phyloP scores from a whole-genome alignment of 2,797 vertebrate species.

The Cyprinodon diabolis region DNA sequence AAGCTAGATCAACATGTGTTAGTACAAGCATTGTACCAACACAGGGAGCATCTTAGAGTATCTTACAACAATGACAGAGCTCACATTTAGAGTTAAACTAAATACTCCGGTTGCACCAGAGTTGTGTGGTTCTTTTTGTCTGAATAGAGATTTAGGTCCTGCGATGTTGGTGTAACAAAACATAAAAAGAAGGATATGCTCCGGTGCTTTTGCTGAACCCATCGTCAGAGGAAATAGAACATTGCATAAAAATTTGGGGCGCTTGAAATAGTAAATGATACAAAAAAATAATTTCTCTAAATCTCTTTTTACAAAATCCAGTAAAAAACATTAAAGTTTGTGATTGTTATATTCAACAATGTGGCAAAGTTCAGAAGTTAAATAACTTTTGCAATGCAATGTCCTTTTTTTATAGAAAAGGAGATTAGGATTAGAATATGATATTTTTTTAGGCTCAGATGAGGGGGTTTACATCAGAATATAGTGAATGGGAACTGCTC shows the following conservation, averaged over 20 bases:
- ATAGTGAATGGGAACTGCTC: background rate
- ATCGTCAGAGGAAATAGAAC: no score
- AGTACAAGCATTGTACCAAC: background rate
- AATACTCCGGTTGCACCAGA: background rate
- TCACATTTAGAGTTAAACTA: background rate
- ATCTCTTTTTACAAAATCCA: background rate
- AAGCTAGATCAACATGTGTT: conserved; percentile 22
- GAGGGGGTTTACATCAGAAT: background rate
- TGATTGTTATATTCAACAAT: background rate
- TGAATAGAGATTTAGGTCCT: no score
- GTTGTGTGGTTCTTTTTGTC: no score
- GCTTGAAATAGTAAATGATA: no score
- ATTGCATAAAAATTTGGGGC: no score
- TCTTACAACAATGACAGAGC: background rate
- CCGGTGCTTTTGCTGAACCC: background rate
- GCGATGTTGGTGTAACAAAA: no score
- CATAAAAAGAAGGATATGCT: no score
- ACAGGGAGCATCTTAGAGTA: conserved; percentile 6
- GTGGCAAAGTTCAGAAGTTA: background rate
- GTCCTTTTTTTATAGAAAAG: background rate
- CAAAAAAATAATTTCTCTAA: no score
- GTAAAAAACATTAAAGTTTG: background rate
- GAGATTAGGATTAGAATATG: background rate
- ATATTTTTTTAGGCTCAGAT: background rate
- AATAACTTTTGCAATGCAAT: background rate